These are phyloP conservation scores for Coronaproctus castanopsis DNA, from an alignment of 2,888 invertebrate genomes.

Conservation along the genomic window DNA sequence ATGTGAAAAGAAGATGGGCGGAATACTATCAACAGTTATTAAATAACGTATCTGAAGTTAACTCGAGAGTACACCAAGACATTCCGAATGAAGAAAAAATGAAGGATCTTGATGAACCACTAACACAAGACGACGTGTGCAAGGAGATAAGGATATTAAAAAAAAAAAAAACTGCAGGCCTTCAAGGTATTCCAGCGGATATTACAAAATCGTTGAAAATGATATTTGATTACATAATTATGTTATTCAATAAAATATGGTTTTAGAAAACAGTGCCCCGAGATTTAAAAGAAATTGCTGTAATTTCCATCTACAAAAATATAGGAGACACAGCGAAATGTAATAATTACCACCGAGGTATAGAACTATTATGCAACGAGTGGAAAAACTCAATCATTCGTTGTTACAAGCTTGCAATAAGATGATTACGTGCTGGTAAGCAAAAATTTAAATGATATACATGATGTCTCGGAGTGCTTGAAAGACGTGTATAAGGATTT, in stretches of 20 bases:
- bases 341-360: not conserved
- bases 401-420: no score
- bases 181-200: not conserved
- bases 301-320: not conserved
- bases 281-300: not conserved
- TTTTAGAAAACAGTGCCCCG: not conserved
- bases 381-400: no score
- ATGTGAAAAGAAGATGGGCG: not conserved
- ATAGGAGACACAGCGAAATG: not conserved
- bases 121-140: not conserved
- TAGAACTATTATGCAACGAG: no score
- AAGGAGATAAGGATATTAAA: not conserved
- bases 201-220: not conserved
- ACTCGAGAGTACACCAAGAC: not conserved
- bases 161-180: not conserved
- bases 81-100: not conserved
- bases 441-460: no score
- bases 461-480: no score
- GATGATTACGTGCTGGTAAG: no score
- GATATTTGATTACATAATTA: no score
- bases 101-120: not conserved
- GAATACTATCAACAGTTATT: no score
- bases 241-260: not conserved
- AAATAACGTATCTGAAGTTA: not conserved
- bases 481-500: no score